A percentile compares a stretch with the other conserved stretches of the same genome.
Conservation (phyloP, 2,888 invertebrate species). For the Athetis lepigone region DNA sequence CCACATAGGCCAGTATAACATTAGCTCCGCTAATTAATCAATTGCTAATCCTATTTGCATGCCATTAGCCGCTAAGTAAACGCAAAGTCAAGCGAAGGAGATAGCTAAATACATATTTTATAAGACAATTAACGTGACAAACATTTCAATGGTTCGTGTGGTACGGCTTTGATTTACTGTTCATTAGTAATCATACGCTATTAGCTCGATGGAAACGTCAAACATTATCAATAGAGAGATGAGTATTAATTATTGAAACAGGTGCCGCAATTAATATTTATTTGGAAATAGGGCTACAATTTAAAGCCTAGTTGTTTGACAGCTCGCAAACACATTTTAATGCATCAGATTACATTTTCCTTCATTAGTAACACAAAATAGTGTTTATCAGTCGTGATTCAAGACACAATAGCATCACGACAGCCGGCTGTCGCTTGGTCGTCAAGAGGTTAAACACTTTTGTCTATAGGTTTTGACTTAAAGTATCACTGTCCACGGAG, state of each 20-base stretch:
- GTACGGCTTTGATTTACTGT: constrained; percentile 22
- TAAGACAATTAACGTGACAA: constrained; percentile 56
- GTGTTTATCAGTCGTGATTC: too few species aligned
- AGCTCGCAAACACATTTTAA: too few species aligned
- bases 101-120: constrained; percentile 62
- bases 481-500: too few species aligned
- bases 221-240: constrained; percentile 22
- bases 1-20: background rate
- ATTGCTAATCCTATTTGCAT: constrained; percentile 61
- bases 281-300: constrained; percentile 4
- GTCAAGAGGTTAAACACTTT: too few species aligned
- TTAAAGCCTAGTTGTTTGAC: constrained; percentile 3
- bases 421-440: too few species aligned
- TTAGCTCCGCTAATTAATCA: constrained; percentile 54
- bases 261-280: constrained; percentile 24
- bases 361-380: too few species aligned
- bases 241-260: constrained; percentile 26
- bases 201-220: constrained; percentile 36
- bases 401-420: too few species aligned
- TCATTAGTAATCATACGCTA: constrained; percentile 36
- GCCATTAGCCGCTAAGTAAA: constrained; percentile 57
- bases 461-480: too few species aligned
- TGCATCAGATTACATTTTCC: too few species aligned
- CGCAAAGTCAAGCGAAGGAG: constrained; percentile 57
- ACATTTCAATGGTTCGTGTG: constrained; percentile 23